Base-by-base conservation (phyloP, 2,888 invertebrate genomes). In the Acleris holmiana region DNA sequence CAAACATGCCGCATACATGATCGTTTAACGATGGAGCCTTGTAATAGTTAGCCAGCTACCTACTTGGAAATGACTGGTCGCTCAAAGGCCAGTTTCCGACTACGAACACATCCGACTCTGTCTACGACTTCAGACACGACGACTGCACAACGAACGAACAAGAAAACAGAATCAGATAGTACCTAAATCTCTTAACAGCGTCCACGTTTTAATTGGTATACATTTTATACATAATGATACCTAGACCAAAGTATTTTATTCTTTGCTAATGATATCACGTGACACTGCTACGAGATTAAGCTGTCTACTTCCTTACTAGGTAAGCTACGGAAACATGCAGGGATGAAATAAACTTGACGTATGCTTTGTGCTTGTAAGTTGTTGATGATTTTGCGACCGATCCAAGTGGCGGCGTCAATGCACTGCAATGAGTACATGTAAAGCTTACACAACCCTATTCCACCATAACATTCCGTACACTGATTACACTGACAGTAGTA, bases 31-130 rank as follows among this genome's bases (percentile, higher is more conserved):
- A 61, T 40, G 46, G 65, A 54, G 59, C 44, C 17, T 49, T 35
- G 47, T n/a, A 18, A 55, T 41, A 41, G 23, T 41, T 57, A 50
- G 44, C 40, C 54, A 13, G 49, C 58, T 62, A 61, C 61, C 61
- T 61, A 66, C 61, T 56, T 29, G 54, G 51, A 61, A 67, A 48
- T 35, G 55, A 29, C 58, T 35, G 48, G 41, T 57, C 53, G 47
- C 59, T 58, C 41, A 46, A 21, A 41, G 25, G 65, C 40, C 61
- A 61, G 49, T 46, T 55, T 59, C 65, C 65, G 41, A 48, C 65
- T 65, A 65, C 76, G 68, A 67, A 74, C 76, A 76, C 74, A 74
- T 73, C 73, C 77, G 79, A 82, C 70, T 76, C 78, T 80, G 81
- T 77, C 77, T 78, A 79, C 79, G 77, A 79, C 79, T 74, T 71